Conservation (phyloP, 2,113 vertebrate species). For the Vidua macroura region DNA sequence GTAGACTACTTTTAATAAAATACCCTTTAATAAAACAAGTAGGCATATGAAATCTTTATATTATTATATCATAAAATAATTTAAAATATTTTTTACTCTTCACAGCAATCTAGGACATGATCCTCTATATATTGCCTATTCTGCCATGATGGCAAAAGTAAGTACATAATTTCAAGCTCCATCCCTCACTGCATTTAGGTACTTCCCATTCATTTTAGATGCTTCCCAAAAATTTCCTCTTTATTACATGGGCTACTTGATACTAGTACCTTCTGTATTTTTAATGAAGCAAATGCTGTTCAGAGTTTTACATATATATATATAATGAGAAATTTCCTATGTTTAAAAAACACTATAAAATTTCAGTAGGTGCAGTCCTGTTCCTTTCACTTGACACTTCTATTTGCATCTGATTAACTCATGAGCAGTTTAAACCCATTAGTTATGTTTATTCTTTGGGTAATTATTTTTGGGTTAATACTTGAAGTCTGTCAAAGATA, state of each 20-base stretch:
- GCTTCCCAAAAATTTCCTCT: background rate
- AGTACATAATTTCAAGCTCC: background rate
- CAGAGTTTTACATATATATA: background rate
- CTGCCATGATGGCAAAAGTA: slow-evolving; percentile 99
- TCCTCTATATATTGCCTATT: slow-evolving; percentile 92
- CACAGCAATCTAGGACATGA: slow-evolving; percentile 91
- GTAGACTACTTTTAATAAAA: background rate
- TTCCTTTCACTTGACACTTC: background rate
- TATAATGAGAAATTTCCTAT: background rate
- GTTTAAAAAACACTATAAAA: background rate
- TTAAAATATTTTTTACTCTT: slow-evolving; percentile 16
- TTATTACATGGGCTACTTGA: background rate
- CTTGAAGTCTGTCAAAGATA: background rate
- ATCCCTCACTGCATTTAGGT: background rate
- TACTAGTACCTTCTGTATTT: background rate
- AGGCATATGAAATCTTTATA: background rate
- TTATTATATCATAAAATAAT: background rate
- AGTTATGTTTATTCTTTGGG: background rate
- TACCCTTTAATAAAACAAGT: background rate
- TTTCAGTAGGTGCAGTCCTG: background rate
- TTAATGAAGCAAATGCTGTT: background rate
- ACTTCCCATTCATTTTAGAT: background rate
- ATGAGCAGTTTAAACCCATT: background rate
- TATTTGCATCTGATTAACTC: background rate
- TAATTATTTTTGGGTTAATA: background rate